Base-by-base conservation (phyloP, 2,113 vertebrate species). In the Callaeas wilsoni region DNA sequence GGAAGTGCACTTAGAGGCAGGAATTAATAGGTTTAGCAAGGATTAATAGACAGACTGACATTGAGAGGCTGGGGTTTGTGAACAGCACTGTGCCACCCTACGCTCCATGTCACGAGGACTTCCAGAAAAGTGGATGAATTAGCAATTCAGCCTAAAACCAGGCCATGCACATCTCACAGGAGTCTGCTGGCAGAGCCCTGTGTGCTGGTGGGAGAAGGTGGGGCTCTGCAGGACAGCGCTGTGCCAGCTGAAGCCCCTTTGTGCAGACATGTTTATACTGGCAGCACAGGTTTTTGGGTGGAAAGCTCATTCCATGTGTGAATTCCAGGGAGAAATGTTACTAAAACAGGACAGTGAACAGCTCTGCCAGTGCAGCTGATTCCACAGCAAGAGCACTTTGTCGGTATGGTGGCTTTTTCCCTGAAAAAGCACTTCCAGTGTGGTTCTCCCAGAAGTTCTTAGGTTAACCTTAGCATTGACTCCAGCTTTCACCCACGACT, bases 1-100 rank as follows among this genome's bases (percentile, higher is more conserved):
- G 67, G 62, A 64, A 89, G 39, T 30, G 39, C 50, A 81, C 59
- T 84, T 88, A 82, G 41, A 87, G 70, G 77, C 70, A 92, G 78
- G 33, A 74, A 91, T 96, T 97, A 96, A 97, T 47, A 35, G 95
- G 85, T 93, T 96, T 93, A 95, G 82, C 63, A 80, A 89, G 92
- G 90, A 93, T 95, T 95, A 95, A 94, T 33, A 67, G 76, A 42
- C 55, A 90, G 71, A 20, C 22, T 78, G 88, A 92, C 86, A 93
- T 0, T 26, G 89, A 96, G 85, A 97, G 56, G 65, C 87, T 56
- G 57, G 62, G 62, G 42, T 19, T 87, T 82, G 50, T 3, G 55
- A 86, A 33, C 75, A 90, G 82, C 74, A 9, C 67, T 30, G 55
- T 67, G 74, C 65, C 62, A 78, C 12, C 3, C 60, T 18, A 6